Conservation (phyloP, 2,797 vertebrate genomes). For the Onychomys leucogaster region DNA sequence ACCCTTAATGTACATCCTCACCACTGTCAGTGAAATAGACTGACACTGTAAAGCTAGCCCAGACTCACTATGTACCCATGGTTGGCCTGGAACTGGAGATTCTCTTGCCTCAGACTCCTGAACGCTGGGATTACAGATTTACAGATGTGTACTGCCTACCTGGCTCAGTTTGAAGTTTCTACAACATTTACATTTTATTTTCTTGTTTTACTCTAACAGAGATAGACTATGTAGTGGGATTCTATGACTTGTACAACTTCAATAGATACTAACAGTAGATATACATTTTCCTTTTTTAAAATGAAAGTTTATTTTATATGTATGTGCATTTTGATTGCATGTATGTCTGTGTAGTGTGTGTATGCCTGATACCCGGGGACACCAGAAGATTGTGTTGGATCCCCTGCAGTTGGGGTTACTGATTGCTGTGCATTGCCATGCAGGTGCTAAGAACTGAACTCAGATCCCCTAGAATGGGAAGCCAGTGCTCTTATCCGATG, state of each 20-base stretch:
- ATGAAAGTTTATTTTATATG: neutral
- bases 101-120: neutral
- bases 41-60: neutral
- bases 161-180: neutral
- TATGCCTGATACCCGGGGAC: neutral
- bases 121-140: neutral
- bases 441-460: neutral
- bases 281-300: neutral
- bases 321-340: neutral
- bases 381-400: neutral
- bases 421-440: neutral
- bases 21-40: neutral
- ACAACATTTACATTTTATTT: neutral
- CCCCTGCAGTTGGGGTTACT: neutral
- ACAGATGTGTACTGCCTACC: neutral
- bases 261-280: neutral
- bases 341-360: neutral
- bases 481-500: neutral
- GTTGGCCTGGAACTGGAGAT: neutral
- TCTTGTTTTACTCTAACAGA: neutral
- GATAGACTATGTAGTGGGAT: neutral
- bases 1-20: neutral
- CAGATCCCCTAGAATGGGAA: neutral
- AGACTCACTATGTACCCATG: too few relatives aligned
- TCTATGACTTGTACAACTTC: neutral